Conservation (phyloP, 2,113 vertebrate genomes). For the Sinosuthora webbiana region DNA sequence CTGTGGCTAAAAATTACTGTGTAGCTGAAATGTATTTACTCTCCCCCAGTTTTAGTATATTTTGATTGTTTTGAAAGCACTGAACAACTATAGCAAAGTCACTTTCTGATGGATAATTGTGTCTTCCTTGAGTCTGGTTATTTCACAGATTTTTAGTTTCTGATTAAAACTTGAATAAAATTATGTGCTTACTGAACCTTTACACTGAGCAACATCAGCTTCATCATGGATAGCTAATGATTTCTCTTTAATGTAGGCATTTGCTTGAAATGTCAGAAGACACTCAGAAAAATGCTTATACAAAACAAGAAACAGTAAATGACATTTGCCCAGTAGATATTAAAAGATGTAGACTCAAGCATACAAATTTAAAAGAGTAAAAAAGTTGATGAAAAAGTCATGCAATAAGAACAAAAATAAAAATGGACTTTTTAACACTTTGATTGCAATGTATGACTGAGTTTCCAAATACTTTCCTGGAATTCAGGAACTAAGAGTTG, state of each 20-base stretch:
- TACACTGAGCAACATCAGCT: not conserved
- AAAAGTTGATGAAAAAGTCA: not conserved
- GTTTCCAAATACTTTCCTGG: not conserved
- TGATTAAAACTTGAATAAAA: not conserved
- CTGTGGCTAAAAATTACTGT: not conserved
- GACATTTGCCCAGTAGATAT: not conserved
- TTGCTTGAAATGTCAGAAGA: not conserved
- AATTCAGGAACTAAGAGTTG: not conserved
- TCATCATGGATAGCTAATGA: not conserved
- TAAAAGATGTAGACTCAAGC: not conserved
- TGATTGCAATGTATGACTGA: not conserved
- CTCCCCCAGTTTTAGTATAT: not conserved
- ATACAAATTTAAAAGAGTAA: not conserved
- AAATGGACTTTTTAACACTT: not conserved
- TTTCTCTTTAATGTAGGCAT: not conserved
- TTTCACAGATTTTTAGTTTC: not conserved
- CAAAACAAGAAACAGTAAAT: not conserved
- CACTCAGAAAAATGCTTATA: not conserved
- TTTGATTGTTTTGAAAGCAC: not conserved
- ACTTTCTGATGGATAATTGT: not conserved
- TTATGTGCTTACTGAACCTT: not conserved
- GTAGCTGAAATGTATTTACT: not conserved
- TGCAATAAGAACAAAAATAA: not conserved
- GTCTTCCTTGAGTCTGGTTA: not conserved
- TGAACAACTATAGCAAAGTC: not conserved